These are phyloP conservation scores for Cyprichromis sp. DNA, from an alignment of 2,113 vertebrate genomes.

Conservation along the genomic window DNA sequence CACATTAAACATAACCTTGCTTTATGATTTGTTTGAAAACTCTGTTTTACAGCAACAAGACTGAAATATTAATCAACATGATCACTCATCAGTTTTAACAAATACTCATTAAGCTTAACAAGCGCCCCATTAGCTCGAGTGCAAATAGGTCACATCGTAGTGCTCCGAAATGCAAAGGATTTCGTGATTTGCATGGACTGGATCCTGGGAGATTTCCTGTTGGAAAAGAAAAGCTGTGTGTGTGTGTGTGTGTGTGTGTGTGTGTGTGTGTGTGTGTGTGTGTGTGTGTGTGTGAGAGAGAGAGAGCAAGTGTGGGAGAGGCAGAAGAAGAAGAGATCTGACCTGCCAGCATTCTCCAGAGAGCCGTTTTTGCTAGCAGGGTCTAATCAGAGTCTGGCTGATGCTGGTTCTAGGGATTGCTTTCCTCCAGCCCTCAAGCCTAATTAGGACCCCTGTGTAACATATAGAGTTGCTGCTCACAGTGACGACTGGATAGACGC, in stretches of 20 bases:
- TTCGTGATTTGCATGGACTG: slow-evolving; percentile 40
- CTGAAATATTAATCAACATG: neutral
- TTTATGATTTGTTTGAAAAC: neutral
- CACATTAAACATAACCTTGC: neutral
- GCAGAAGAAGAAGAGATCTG: slow-evolving; percentile 37
- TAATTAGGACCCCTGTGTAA: slow-evolving; percentile 71
- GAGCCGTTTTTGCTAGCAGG: slow-evolving; percentile 46
- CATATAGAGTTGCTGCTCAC: slow-evolving; percentile 34
- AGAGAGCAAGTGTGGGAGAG: neutral
- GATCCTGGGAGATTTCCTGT: slow-evolving; percentile 31
- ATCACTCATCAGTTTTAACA: slow-evolving; percentile 10
- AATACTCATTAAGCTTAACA: slow-evolving; percentile 48
- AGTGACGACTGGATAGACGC: slow-evolving; percentile 6
- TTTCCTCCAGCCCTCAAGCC: slow-evolving; percentile 56
- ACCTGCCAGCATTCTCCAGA: slow-evolving; percentile 61
- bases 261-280: neutral
- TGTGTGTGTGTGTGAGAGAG: neutral
- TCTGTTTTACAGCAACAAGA: neutral
- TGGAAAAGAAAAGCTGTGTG: slow-evolving; percentile 15
- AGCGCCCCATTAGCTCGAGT: slow-evolving; percentile 34
- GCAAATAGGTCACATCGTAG: slow-evolving; percentile 43
- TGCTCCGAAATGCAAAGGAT: slow-evolving; percentile 16
- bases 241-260: neutral
- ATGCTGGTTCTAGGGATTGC: slow-evolving; percentile 51
- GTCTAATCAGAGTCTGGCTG: slow-evolving; percentile 59